Evolutionary conservation across 1,140 invertebrate species (phyloP), one percentile per base, ranked within the genome.

Genomic region (Macrobrachium nipponense): DNA sequence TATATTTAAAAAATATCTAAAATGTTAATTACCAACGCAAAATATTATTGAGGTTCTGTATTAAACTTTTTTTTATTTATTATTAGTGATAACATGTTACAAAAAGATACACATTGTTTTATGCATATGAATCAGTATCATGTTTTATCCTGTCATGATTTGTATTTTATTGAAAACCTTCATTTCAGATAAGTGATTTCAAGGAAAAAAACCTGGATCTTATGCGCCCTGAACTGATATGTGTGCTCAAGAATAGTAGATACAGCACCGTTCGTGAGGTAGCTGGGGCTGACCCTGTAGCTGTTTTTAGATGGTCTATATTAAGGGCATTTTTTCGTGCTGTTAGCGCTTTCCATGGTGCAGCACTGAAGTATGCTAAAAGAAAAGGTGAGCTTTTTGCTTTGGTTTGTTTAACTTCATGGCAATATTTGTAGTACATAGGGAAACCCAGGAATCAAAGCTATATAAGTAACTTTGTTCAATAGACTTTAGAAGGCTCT

Each of bases 141-240:
- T n/a, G 17, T 51, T 44, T 77, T 58, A 0, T 14, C 27, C 78
- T 2, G 2, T 61, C 44, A 17, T 20, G 8, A 62, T 4, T 36
- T 14, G 17, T 83, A 15, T 36, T 5, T 85, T n/a, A 23, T 5
- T 36, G 27, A 23, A 18, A 51, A 8, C 17, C 12, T 17, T 51
- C 17, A 78, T 66, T 70, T 61, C 90, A 96, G 95, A 95, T 95
- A 75, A 92, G 94, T 43, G 97, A 98, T 90, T 98, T 99, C 94
- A 93, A 97, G 68, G 97, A 99, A 91, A 99, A 99, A 91, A 99
- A 99, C 92, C 92, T 98, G 86, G 98, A 99, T 91, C 92, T 98
- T 36, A 98, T 99, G 95, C 93, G 97, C 86, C 96, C 96, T 86
- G 97, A 99, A 90, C 97, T 99, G 75, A 96, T 98, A 68, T 95